Percentiles rank a stretch among this genome's conserved stretches.
Conservation (phyloP, 2,888 invertebrate species). For the Erpobdella octoculata region DNA sequence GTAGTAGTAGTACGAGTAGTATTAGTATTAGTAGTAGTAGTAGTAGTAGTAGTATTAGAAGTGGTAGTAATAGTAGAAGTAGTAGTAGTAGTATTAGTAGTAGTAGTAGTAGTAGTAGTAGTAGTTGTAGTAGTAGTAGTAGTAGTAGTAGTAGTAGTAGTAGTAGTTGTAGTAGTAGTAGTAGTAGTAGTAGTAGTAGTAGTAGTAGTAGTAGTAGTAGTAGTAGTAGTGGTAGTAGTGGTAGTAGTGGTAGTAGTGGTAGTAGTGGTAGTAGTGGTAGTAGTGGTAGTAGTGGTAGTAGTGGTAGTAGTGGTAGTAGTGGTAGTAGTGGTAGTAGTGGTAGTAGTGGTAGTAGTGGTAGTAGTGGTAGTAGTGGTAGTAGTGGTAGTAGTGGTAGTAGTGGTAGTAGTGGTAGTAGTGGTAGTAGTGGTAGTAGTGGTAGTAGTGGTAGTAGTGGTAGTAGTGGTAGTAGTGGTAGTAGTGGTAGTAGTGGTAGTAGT, state of each 20-base stretch:
- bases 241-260: not conserved
- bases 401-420: not conserved
- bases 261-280: conserved; percentile 28
- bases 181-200: conserved; percentile 5
- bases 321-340: conserved; percentile 15
- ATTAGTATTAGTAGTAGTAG: too few relatives aligned
- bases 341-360: conserved; percentile 25
- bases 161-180: conserved; percentile 5
- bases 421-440: not conserved
- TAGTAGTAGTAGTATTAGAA: too few relatives aligned
- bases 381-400: not conserved
- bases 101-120: too few relatives aligned
- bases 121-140: too few relatives aligned
- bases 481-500: not conserved
- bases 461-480: not conserved
- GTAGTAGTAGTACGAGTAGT: too few relatives aligned
- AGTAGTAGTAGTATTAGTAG: too few relatives aligned
- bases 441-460: not conserved
- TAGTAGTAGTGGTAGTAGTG: not conserved
- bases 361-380: not conserved
- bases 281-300: conserved; percentile 29
- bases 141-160: not conserved
- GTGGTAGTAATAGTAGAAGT: too few relatives aligned
- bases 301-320: conserved; percentile 20
- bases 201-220: not conserved